phyloP scores from a whole-genome alignment of 1,140 invertebrate genomes.

The Latrodectus geometricus region DNA sequence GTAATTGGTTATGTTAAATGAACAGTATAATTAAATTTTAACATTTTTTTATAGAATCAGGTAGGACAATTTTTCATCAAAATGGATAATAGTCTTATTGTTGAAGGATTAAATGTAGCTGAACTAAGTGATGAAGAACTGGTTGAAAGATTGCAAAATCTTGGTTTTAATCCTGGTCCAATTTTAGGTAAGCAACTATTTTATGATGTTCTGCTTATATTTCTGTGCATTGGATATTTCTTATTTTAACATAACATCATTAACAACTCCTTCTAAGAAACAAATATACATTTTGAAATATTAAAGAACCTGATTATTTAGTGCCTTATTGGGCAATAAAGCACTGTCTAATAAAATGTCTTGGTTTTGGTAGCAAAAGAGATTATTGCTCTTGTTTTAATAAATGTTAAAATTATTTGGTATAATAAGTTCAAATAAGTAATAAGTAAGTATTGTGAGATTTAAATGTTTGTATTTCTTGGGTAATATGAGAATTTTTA shows the following conservation, averaged over 20 bases:
- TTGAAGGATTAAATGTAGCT: conserved; percentile 47
- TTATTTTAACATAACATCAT: not conserved
- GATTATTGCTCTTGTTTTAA: too few relatives aligned
- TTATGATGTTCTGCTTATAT: not conserved
- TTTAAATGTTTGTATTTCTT: too few relatives aligned
- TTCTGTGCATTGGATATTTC: not conserved
- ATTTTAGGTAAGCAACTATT: conserved; percentile 27
- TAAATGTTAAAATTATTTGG: too few relatives aligned
- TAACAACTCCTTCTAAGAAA: not conserved
- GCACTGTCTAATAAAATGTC: too few relatives aligned
- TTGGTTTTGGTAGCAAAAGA: too few relatives aligned
- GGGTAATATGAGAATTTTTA: too few relatives aligned
- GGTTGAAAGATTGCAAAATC: conserved; percentile 1
- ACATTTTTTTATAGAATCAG: too few relatives aligned
- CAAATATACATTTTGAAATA: not conserved
- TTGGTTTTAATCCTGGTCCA: conserved; percentile 43
- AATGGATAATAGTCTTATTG: conserved; percentile 47
- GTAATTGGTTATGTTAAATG: too few relatives aligned
- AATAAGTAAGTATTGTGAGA: too few relatives aligned
- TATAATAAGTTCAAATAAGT: too few relatives aligned
- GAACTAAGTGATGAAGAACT: conserved; percentile 35
- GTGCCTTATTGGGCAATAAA: not conserved
- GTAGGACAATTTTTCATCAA: not conserved
- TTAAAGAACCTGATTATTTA: not conserved
- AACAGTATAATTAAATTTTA: too few relatives aligned